phyloP scores from a whole-genome alignment of 1,140 invertebrate genomes.

The Babylonia areolata region DNA sequence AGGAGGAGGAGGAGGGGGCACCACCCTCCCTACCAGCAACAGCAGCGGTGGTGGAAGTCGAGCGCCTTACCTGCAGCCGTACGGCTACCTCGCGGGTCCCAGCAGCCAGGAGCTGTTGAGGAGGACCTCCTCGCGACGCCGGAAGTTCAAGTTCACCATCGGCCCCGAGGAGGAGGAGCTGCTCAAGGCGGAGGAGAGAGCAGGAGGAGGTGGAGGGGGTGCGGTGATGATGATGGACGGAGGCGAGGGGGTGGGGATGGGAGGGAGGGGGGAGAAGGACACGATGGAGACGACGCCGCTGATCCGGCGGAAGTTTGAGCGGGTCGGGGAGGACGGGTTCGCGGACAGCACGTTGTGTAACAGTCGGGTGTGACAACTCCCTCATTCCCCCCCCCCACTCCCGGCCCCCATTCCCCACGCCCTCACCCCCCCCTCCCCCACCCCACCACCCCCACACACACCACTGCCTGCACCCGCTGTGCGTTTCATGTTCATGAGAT shows the following conservation, averaged over 20 bases:
- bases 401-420: too few species aligned
- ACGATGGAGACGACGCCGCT: conserved; percentile 34
- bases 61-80: conserved; percentile 42
- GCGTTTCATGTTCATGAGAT: too few species aligned
- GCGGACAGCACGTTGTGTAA: not conserved
- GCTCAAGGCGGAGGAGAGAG: not conserved
- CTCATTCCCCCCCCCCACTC: too few species aligned
- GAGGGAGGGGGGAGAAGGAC: not conserved
- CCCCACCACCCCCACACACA: too few species aligned
- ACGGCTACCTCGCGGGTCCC: conserved; percentile 42
- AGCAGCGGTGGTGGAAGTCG: conserved; percentile 12
- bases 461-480: too few species aligned
- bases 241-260: too few species aligned
- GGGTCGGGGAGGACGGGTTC: conserved; percentile 32
- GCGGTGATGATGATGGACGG: too few species aligned
- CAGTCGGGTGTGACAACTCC: too few species aligned
- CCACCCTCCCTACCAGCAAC: not conserved
- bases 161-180: conserved; percentile 35
- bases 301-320: conserved; percentile 30
- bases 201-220: not conserved
- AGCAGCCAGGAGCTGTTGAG: conserved; percentile 50
- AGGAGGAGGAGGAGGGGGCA: not conserved
- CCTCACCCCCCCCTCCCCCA: too few species aligned
- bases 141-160: conserved; percentile 46
- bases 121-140: conserved; percentile 47